Evolutionary conservation across 2,888 invertebrate genomes (phyloP), one percentile per base, ranked within the genome.

Genomic region (Perizoma affinitatum): DNA sequence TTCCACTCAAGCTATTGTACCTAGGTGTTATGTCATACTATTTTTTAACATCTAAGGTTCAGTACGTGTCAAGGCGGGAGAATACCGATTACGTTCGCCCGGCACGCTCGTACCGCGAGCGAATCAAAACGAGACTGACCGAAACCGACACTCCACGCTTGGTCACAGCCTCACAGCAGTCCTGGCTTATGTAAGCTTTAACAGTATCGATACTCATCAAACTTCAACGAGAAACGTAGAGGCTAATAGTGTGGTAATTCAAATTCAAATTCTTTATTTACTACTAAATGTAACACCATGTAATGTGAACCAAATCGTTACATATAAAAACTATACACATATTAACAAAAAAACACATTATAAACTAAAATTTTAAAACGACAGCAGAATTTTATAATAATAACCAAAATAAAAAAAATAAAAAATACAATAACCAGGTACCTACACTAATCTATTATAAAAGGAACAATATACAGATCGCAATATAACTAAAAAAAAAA

Each of bases 41-140:
- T 8, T 11, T n/a, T 50, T 55, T 54, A 48, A n/a, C 54, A 36
- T 56, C 49, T 38, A 10, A 6, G 34, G 44, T 45, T 42, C n/a
- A 33, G 9, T 60, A 62, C 65, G 66, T 52, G 54, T 53, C 44
- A 22, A 57, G 61, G 56, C 46, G 47, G 38, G 42, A 47, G 52
- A 34, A 38, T 8, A 47, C 46, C 11, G 22, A 9, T 22, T 69
- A 76, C 73, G 73, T 68, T 68, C 63, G 54, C 70, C 67, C 70
- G 70, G 63, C 66, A 82, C 88, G 85, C 74, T 80, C 86, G 80
- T 75, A 70, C 80, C 68, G 78, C 63, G 67, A 71, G 84, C 80
- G 78, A 74, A 77, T 76, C 81, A 69, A 76, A 79, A 71, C 80
- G 79, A 84, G 81, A 89, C 89, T 89, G 87, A 73, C 80, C 76